Evolutionary conservation across 2,888 invertebrate genomes (phyloP), one percentile per base, ranked within the genome.

Genomic region (Drosophila kuntzei): DNA sequence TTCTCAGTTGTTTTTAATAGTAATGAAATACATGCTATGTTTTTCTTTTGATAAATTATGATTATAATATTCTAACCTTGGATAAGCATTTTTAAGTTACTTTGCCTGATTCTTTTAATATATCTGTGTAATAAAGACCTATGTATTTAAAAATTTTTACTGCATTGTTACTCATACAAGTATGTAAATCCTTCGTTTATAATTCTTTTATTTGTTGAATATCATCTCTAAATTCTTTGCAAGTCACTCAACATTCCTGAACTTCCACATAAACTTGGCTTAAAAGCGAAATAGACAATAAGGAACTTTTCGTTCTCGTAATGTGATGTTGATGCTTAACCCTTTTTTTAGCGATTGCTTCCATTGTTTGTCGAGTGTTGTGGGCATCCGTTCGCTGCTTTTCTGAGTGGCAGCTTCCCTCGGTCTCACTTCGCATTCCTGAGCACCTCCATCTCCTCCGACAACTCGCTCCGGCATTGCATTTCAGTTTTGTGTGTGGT

Each of bases 341-440:
- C 70, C 68, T 80, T 88, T 85, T 62, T 50, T 60, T 44, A 47
- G 61, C 27, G 67, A 72, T 66, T 79, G 80, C 77, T 64, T 68
- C 83, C 88, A 87, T 86, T 82, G 88, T 82, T 76, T 59, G 66
- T 47, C 8, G 36, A 65, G 43, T 55, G 58, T 51, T 76, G 34
- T 25, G 27, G 29, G 74, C 51, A 39, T 39, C 80, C 58, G 32
- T 37, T 73, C 36, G 29, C 50, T 37, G 65, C 46, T 32, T 46
- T 43, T 37, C 60, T 60, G 63, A 55, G 51, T 67, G 67, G 78
- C 68, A 77, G 73, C 47, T 59, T 55, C 47, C 51, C 37, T 29
- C 46, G 2, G 20, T 43, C 44, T 29, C 34, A 18, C 22, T 39
- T 27, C 41, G 16, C 34, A 70, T 50, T 60, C 64, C 59, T 20